Percentiles rank a stretch among this genome's conserved stretches.
Conservation (phyloP, 2,797 vertebrate genomes). For the Eurystomus glaucurus region DNA sequence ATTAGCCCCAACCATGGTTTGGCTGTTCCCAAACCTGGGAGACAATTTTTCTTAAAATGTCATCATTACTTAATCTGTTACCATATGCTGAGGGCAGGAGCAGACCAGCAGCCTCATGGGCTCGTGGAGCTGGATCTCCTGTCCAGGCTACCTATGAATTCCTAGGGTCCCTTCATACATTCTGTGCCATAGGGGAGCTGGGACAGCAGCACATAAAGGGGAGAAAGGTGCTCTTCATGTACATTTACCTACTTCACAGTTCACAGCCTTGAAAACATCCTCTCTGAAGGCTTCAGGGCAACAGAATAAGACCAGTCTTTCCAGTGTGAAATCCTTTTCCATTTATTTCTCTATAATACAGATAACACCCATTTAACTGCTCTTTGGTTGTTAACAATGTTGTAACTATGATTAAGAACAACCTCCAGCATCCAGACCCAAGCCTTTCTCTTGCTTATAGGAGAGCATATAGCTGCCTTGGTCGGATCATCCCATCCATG, state of each 20-base stretch:
- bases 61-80: not conserved
- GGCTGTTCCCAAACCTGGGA: not conserved
- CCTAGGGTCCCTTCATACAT: accelerated
- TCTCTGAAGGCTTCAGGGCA: not conserved
- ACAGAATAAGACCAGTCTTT: not conserved
- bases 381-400: not conserved
- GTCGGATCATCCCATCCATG: not conserved
- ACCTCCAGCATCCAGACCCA: not conserved
- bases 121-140: not conserved
- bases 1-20: not conserved
- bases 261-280: not conserved
- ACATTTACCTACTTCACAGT: not conserved
- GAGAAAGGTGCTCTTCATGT: not conserved
- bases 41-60: not conserved
- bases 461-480: not conserved
- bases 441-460: not conserved
- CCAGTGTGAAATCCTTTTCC: not conserved
- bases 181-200: not conserved
- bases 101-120: not conserved
- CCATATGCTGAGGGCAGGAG: not conserved
- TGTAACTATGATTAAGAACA: not conserved
- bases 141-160: not conserved
- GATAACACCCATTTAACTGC: not conserved
- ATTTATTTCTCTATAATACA: too few relatives aligned
- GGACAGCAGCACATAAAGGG: not conserved